These are phyloP conservation scores for Fragum whitleyi DNA, from an alignment of 2,888 invertebrate species.

Conservation along the genomic window DNA sequence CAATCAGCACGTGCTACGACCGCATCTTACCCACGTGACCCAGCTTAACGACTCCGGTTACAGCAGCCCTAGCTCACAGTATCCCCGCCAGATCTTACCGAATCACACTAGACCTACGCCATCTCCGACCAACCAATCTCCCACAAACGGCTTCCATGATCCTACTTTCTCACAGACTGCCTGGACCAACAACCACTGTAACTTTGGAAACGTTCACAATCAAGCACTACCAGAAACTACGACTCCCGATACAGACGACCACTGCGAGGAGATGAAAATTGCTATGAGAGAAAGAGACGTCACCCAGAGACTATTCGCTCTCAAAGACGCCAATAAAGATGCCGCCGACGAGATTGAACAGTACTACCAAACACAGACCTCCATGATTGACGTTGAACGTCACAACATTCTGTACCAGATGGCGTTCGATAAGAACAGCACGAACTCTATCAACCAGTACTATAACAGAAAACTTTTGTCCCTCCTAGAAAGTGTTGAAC, in stretches of 20 bases:
- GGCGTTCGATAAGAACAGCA: conserved; percentile 49
- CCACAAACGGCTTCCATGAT: neutral
- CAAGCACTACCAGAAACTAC: neutral
- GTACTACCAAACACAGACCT: conserved; percentile 60
- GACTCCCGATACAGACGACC: neutral
- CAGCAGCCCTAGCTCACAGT: conserved; percentile 37
- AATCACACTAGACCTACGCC: neutral
- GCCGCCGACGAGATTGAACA: conserved; percentile 48
- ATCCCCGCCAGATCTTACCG: neutral
- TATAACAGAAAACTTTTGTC: conserved; percentile 58
- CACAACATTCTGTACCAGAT: conserved; percentile 62
- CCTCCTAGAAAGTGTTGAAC: conserved; percentile 55
- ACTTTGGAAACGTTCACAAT: conserved; percentile 1
- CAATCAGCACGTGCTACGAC: neutral
- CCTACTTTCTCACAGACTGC: neutral
- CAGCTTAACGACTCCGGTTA: conserved; percentile 63
- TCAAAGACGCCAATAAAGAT: conserved; percentile 32
- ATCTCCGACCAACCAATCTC: neutral
- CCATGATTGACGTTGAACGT: conserved; percentile 61
- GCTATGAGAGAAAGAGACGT: conserved; percentile 58
- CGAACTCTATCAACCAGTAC: conserved; percentile 56
- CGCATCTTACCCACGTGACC: neutral
- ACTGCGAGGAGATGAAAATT: conserved; percentile 56
- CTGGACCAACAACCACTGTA: neutral
- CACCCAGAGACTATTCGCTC: conserved; percentile 46